phyloP scores from a whole-genome alignment of 2,797 vertebrate genomes.

The Gephyroberyx darwinii region DNA sequence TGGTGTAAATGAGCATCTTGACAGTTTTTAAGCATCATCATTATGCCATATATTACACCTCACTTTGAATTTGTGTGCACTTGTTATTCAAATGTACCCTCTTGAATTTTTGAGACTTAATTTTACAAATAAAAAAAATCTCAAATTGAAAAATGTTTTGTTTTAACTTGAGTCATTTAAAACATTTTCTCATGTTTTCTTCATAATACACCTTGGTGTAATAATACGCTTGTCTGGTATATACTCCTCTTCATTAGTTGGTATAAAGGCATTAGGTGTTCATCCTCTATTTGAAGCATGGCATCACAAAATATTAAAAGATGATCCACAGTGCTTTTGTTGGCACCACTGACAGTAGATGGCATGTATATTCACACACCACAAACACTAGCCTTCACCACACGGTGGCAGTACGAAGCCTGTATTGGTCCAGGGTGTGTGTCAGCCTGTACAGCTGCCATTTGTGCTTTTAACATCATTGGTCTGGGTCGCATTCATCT shows the following conservation, averaged over 20 bases:
- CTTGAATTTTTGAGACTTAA: conserved; percentile 77
- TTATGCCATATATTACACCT: conserved; percentile 61
- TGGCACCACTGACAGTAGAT: neutral
- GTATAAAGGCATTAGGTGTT: neutral
- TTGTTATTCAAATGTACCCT: conserved; percentile 67
- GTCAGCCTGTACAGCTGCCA: conserved; percentile 7
- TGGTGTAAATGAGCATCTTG: conserved; percentile 50
- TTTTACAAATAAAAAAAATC: conserved; percentile 82
- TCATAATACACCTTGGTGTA: neutral
- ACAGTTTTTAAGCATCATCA: conserved; percentile 47
- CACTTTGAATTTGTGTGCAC: conserved; percentile 68
- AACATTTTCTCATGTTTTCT: neutral
- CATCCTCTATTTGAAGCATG: neutral
- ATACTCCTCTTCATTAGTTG: neutral
- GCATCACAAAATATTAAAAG: neutral
- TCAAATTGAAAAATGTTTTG: conserved; percentile 52
- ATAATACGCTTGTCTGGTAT: neutral
- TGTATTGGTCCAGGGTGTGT: neutral
- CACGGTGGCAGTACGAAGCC: conserved; percentile 59
- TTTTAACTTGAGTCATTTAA: neutral
- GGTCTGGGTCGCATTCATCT: neutral
- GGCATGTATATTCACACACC: neutral
- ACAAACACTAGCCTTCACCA: conserved; percentile 30
- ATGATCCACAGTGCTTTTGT: neutral
- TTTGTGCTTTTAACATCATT: neutral